phyloP scores from a whole-genome alignment of 2,888 invertebrate genomes.

The Papilio gigon region DNA sequence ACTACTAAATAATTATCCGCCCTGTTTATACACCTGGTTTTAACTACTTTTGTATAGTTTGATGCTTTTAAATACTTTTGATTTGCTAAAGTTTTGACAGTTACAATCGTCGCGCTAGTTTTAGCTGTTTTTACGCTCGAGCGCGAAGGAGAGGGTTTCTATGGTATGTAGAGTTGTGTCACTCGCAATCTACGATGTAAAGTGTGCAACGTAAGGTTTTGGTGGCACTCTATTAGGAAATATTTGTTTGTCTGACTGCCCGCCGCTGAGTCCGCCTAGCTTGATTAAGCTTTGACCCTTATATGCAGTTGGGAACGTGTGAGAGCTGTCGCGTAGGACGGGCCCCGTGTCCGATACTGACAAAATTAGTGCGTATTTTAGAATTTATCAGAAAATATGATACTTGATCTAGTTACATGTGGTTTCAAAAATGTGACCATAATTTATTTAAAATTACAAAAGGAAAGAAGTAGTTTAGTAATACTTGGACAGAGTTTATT shows the following conservation, averaged over 20 bases:
- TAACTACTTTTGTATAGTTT: constrained; percentile 51
- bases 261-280: constrained; percentile 51
- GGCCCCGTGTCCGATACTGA: constrained; percentile 54
- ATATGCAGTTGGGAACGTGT: constrained; percentile 49
- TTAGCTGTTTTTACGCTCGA: constrained; percentile 49
- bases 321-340: constrained; percentile 63
- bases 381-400: constrained; percentile 49
- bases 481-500: constrained; percentile 29
- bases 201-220: constrained; percentile 77
- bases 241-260: constrained; percentile 55
- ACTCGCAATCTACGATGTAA: constrained; percentile 66
- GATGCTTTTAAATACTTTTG: constrained; percentile 64
- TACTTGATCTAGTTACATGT: constrained; percentile 29
- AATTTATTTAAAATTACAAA: constrained; percentile 46
- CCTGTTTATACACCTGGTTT: constrained; percentile 32
- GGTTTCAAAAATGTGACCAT: neutral
- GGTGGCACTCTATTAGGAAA: constrained; percentile 74
- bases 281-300: constrained; percentile 53
- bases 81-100: constrained; percentile 70
- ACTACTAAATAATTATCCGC: neutral
- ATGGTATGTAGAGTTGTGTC: constrained; percentile 58
- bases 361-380: constrained; percentile 65
- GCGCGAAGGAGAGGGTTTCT: constrained; percentile 62
- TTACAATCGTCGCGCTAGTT: constrained; percentile 59
- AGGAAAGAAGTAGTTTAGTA: constrained; percentile 47